phyloP scores from a whole-genome alignment of 2,888 invertebrate genomes.

The Hirtodrosophila alboralis region DNA sequence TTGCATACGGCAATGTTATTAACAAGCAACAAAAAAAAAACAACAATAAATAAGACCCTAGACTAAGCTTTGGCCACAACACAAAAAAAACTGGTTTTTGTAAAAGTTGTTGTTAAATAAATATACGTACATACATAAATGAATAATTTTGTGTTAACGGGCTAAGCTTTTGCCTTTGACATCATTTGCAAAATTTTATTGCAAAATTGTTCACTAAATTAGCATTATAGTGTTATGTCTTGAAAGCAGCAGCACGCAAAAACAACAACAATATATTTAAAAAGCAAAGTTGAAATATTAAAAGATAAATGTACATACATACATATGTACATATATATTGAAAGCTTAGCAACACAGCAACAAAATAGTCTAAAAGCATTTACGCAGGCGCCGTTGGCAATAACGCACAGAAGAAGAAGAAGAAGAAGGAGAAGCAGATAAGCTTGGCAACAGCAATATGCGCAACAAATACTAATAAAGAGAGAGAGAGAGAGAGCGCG shows the following conservation, averaged over 20 bases:
- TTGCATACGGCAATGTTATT: slow-evolving; percentile 64
- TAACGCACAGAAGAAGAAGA: slow-evolving; percentile 7
- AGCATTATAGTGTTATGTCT: slow-evolving; percentile 16
- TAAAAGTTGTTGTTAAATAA: slow-evolving; percentile 48
- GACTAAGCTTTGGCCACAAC: slow-evolving; percentile 27
- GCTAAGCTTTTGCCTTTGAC: slow-evolving; percentile 28
- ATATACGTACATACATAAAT: slow-evolving; percentile 9
- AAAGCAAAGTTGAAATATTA: slow-evolving; percentile 3
- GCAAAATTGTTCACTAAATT: slow-evolving; percentile 16
- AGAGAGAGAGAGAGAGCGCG: slow-evolving; percentile 11
- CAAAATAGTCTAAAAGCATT: slow-evolving; percentile 9
- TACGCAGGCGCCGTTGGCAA: slow-evolving; percentile 30
- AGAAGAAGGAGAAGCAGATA: slow-evolving; percentile 1
- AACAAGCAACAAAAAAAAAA: slow-evolving; percentile 25
- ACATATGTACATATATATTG: slow-evolving; percentile 17
- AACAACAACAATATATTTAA: slow-evolving; percentile 20
- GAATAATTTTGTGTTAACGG: slow-evolving; percentile 4
- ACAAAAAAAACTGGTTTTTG: slow-evolving; percentile 48
- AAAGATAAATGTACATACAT: neutral
- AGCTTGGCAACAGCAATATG: neutral
- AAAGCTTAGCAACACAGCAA: slow-evolving; percentile 35
- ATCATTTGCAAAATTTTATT: slow-evolving; percentile 16
- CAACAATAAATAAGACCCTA: slow-evolving; percentile 21
- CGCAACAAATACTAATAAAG: slow-evolving; percentile 1
- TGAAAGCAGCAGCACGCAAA: slow-evolving; percentile 2